Conservation (phyloP, 1,140 invertebrate species). For the Cecropterus lyciades region DNA sequence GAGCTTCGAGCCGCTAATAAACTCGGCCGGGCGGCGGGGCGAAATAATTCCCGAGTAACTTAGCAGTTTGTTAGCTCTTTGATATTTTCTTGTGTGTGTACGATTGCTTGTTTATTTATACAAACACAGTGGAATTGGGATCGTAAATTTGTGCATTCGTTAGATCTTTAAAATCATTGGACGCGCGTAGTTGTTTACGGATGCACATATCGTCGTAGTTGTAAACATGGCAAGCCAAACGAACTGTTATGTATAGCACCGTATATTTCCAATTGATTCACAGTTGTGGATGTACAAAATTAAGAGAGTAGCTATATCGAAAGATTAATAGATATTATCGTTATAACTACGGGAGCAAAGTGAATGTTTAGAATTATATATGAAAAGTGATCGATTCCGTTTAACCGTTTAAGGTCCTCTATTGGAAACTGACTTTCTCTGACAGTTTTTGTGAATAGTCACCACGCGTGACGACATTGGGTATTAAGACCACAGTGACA, state of each 20-base stretch:
- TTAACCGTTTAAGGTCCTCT: no score
- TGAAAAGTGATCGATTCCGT: no score
- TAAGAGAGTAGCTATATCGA: no score
- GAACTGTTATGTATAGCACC: background rate
- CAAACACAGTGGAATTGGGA: conserved; percentile 12
- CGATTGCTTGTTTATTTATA: conserved; percentile 14
- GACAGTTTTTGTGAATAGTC: no score
- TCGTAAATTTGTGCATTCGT: conserved; percentile 18
- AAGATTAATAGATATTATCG: no score
- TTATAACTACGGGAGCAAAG: no score
- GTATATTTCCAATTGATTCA: background rate
- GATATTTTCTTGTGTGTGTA: conserved; percentile 11
- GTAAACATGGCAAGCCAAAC: background rate
- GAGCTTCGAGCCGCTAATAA: conserved; percentile 23
- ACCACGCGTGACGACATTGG: no score
- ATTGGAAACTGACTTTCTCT: no score
- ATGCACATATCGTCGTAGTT: background rate
- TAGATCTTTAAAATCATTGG: conserved; percentile 20
- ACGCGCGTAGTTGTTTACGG: conserved; percentile 21
- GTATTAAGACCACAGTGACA: no score
- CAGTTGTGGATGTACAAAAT: no score
- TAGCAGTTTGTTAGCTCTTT: conserved; percentile 4
- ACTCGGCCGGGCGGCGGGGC: conserved; percentile 8
- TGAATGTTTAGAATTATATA: no score
- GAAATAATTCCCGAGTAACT: conserved; percentile 18